These are phyloP conservation scores for Erpobdella octoculata DNA, from an alignment of 2,888 invertebrate genomes.

Conservation along the genomic window DNA sequence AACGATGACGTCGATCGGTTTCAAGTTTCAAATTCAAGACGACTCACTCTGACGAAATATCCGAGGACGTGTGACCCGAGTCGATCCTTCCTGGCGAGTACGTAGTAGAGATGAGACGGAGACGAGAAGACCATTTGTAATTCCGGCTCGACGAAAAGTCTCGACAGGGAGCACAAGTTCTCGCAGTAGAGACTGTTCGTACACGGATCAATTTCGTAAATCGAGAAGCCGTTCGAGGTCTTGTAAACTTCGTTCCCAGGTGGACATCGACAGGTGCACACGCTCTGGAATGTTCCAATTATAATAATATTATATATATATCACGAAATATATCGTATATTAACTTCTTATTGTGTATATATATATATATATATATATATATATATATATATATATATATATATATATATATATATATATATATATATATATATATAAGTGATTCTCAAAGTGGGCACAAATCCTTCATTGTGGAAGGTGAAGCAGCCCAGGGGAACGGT, in stretches of 20 bases:
- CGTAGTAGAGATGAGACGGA: constrained; percentile 21
- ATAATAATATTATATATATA: too few species aligned
- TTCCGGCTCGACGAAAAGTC: constrained; percentile 21
- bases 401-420: too few species aligned
- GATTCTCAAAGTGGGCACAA: too few species aligned
- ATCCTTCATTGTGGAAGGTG: too few species aligned
- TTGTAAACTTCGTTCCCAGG: constrained; percentile 24
- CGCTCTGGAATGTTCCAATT: background rate
- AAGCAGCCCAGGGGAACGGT: too few species aligned
- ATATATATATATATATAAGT: too few species aligned
- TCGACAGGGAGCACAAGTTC: background rate
- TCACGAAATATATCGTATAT: too few species aligned
- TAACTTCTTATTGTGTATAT: too few species aligned
- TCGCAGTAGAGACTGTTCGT: constrained; percentile 8
- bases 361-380: too few species aligned
- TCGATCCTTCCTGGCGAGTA: constrained; percentile 14
- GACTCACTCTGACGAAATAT: constrained; percentile 23
- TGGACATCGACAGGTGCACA: constrained; percentile 6
- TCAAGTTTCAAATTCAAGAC: too few species aligned
- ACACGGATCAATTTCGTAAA: constrained; percentile 19
- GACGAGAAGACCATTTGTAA: constrained; percentile 11
- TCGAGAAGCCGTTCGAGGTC: background rate
- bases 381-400: too few species aligned
- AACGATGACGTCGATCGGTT: too few species aligned
- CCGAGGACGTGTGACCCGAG: constrained; percentile 10